phyloP scores from a whole-genome alignment of 2,888 invertebrate genomes.

The Schizotus pectinicornis region DNA sequence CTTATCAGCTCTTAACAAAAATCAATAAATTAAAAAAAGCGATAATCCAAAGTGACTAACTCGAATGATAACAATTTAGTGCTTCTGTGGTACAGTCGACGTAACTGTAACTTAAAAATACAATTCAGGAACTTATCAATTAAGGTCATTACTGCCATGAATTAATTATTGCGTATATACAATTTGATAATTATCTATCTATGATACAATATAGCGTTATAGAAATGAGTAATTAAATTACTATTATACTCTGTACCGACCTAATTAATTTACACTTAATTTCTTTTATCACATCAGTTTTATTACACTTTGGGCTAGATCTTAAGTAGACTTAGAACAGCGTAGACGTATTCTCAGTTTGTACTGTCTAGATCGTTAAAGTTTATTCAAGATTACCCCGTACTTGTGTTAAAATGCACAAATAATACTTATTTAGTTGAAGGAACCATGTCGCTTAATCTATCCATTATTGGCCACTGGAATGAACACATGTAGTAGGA shows the following conservation, averaged over 20 bases:
- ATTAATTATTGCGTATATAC: constrained; percentile 6
- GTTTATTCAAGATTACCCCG: constrained; percentile 4
- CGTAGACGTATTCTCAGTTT: constrained; percentile 4
- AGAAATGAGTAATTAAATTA: constrained; percentile 13
- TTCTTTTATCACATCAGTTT: constrained; percentile 27
- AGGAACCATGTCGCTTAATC: constrained; percentile 43
- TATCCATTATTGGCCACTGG: constrained; percentile 44
- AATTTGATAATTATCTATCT: constrained; percentile 6
- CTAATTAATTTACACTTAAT: constrained; percentile 16
- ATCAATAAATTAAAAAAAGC: constrained; percentile 46
- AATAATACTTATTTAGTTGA: constrained; percentile 22
- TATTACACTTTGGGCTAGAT: constrained; percentile 23
- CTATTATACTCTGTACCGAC: constrained; percentile 12
- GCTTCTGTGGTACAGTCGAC: background rate
- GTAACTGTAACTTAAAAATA: constrained; percentile 16
- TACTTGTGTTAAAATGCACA: constrained; percentile 2
- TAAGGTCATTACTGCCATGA: background rate
- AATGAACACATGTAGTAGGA: constrained; percentile 49
- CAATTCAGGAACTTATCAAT: constrained; percentile 22
- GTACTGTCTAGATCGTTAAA: constrained; percentile 9
- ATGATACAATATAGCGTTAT: constrained; percentile 1
- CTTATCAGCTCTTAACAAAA: constrained; percentile 40
- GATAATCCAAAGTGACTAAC: background rate
- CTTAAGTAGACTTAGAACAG: constrained; percentile 8
- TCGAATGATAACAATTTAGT: constrained; percentile 2